A percentile compares a stretch with the other conserved stretches of the same genome.
Evolutionary conservation across 2,113 vertebrate genomes (phyloP).

Genomic region (Carlito syrichta): DNA sequence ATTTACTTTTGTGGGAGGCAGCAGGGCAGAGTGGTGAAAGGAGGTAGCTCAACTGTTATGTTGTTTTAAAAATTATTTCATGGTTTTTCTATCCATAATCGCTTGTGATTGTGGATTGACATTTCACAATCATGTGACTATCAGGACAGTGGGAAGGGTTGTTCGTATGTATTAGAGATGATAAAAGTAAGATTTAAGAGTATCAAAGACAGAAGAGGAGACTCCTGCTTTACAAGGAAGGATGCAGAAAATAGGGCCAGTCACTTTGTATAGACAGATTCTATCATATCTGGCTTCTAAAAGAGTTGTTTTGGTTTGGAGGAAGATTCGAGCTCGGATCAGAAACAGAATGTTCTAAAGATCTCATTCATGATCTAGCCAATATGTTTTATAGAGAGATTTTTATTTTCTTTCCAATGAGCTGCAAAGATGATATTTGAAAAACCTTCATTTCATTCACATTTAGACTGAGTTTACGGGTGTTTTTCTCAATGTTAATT

Average conservation of each 20-base stretch:
- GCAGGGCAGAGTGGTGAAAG: not conserved
- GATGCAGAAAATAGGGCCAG: not conserved
- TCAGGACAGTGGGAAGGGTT: not conserved
- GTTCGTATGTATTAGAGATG: not conserved
- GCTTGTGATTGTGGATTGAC: not conserved
- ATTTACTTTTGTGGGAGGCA: not conserved
- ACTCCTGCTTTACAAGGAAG: not conserved
- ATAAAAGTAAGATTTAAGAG: not conserved
- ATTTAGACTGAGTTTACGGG: not conserved
- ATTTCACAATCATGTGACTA: not conserved
- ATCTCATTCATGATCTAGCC: not conserved
- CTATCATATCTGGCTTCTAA: not conserved
- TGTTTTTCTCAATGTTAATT: not conserved
- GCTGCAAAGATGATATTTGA: not conserved
- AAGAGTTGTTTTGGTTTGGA: not conserved
- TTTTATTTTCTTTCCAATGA: not conserved
- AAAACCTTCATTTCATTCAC: not conserved
- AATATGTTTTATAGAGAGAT: not conserved
- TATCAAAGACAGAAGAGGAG: not conserved
- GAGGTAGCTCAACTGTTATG: not conserved
- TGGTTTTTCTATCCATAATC: not conserved
- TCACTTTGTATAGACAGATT: not conserved
- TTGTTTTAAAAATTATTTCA: constrained; percentile 23
- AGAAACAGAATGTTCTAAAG: not conserved
- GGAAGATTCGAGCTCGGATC: not conserved